Evolutionary conservation across 2,113 vertebrate species (phyloP), one percentile per base, ranked within the genome.

Genomic region (Oncorhynchus nerka): DNA sequence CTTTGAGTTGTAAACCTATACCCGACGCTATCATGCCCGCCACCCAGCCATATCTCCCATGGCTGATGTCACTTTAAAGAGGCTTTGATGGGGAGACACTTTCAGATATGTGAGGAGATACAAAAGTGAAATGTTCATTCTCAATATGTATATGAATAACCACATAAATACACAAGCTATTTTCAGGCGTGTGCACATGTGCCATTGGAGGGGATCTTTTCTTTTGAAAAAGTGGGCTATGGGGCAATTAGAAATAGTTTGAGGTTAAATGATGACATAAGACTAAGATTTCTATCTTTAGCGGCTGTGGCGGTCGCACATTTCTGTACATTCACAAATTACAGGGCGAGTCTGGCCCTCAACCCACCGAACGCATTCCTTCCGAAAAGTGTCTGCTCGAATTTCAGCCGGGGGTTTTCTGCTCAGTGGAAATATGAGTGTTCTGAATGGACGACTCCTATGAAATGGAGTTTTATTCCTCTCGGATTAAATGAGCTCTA

Each of bases 241-340:
- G 80, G 87, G 85, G 87, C 88, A 92, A 92, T 92, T 90, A 91
- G 86, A 88, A 92, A 90, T 88, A 88, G 87, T 91, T 89, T 91
- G 88, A 89, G 90, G 91, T 89, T 85, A 71, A 71, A 79, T 39
- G 81, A 93, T 92, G 91, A 92, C 92, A 91, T 91, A 92, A 93
- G 88, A 93, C 88, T 91, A 92, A 91, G 88, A 91, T 89, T 87
- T 89, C 92, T 92, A 92, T 92, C 90, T 93, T 93, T 92, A 91
- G 92, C 78, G 86, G 84, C 80, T 88, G 89, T 80, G 88, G 92
- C 81, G 79, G 83, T 91, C 85, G 85, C 91, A 91, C 89, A 91
- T 92, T 94, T 92, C 89, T 92, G 88, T 93, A 91, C 91, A 85
- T 93, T 93, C 90, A 91, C 90, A 93, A 93, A 93, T 94, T 93